phyloP scores from a whole-genome alignment of 2,113 vertebrate species.

The Mystacornis crossleyi region DNA sequence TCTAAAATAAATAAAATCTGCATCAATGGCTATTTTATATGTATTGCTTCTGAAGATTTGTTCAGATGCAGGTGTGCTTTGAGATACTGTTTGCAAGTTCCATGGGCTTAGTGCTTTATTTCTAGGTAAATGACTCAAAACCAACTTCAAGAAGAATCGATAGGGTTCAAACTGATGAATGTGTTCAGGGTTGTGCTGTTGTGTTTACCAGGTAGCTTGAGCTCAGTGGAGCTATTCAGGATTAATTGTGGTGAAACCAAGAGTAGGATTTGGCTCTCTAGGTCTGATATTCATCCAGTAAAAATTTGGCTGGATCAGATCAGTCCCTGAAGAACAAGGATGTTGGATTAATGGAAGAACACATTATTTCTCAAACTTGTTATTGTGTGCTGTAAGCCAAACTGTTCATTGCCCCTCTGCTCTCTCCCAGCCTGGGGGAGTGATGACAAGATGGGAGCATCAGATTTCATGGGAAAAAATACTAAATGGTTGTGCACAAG shows the following conservation, averaged over 20 bases:
- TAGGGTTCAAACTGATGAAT: background rate
- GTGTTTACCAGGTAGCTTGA: constrained; percentile 5
- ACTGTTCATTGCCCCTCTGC: background rate
- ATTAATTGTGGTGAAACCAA: constrained; percentile 35
- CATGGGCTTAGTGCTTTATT: background rate
- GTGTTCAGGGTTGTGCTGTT: background rate
- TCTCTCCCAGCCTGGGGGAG: background rate
- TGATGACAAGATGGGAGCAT: constrained; percentile 34
- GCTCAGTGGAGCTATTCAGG: background rate
- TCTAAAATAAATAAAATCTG: background rate
- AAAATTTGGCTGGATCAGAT: background rate
- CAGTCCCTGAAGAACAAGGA: constrained; percentile 3
- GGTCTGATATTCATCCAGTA: background rate
- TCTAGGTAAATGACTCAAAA: background rate
- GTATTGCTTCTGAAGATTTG: background rate
- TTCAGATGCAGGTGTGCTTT: background rate
- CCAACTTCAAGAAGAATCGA: background rate
- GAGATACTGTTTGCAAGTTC: background rate
- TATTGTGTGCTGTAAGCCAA: constrained; percentile 34
- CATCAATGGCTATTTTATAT: background rate
- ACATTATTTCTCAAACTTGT: constrained; percentile 9
- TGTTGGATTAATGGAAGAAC: constrained; percentile 22
- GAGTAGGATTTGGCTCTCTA: constrained; percentile 20
- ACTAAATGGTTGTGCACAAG: background rate
- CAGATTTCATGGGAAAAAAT: constrained; percentile 44